phyloP scores from a whole-genome alignment of 2,888 invertebrate genomes.

The Microdon myrmicae region DNA sequence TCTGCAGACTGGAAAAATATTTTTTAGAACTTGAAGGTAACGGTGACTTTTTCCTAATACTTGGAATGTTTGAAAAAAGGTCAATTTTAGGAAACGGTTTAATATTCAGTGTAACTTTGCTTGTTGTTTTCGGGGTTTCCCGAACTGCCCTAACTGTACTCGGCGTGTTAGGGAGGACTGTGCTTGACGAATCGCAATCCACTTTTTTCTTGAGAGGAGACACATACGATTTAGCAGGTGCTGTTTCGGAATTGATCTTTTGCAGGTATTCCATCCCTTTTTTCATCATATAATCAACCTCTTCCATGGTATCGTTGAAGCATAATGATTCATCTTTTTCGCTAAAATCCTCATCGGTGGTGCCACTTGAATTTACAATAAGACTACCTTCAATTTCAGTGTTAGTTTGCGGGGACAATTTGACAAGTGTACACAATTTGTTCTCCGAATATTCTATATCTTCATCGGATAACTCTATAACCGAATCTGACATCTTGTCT shows the following conservation, averaged over 20 bases:
- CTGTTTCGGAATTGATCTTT: constrained; percentile 40
- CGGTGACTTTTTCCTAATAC: constrained; percentile 55
- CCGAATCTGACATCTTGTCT: too few relatives aligned
- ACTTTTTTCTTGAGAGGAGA: constrained; percentile 50
- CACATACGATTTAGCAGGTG: constrained; percentile 13
- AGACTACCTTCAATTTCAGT: too few relatives aligned
- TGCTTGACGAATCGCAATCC: constrained; percentile 42
- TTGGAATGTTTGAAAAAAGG: too few relatives aligned
- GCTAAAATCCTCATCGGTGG: constrained; percentile 21
- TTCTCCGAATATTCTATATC: too few relatives aligned
- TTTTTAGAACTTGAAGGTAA: constrained; percentile 49
- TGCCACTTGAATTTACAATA: too few relatives aligned
- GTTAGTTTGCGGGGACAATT: too few relatives aligned
- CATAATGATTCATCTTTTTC: constrained; percentile 58
- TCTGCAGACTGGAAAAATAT: constrained; percentile 40
- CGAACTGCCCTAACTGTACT: constrained; percentile 47
- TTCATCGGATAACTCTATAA: too few relatives aligned
- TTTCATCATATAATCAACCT: constrained; percentile 66
- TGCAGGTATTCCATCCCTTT: constrained; percentile 62
- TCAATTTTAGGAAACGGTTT: constrained; percentile 54
- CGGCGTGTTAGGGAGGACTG: constrained; percentile 33
- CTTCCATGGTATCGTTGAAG: constrained; percentile 67
- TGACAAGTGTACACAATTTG: too few relatives aligned
- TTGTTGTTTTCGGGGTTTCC: constrained; percentile 33
- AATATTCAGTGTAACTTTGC: constrained; percentile 33